These are phyloP conservation scores for Andrena trimmerana DNA, from an alignment of 2,888 invertebrate genomes.

Conservation along the genomic window DNA sequence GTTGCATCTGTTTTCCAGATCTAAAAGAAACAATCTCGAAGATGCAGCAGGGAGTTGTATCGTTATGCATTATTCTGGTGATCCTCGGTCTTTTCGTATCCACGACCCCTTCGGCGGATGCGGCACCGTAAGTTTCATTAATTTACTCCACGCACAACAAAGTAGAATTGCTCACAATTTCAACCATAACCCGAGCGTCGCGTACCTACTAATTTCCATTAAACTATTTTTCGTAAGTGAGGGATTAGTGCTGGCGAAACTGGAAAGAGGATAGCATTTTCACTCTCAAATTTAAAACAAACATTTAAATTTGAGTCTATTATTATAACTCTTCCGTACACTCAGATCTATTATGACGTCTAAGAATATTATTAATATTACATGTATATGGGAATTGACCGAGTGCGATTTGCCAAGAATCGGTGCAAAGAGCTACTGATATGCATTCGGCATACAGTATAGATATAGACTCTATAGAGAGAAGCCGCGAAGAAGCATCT, in stretches of 20 bases:
- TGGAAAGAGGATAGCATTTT: no score
- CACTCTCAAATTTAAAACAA: no score
- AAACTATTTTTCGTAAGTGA: no score
- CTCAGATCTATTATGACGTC: no score
- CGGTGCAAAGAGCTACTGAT: background rate
- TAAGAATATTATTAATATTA: no score
- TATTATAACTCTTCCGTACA: no score
- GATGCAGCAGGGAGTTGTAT: conserved; percentile 78
- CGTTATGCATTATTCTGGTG: conserved; percentile 73
- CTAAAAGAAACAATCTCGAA: background rate
- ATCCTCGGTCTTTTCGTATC: conserved; percentile 69
- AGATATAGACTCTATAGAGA: conserved; percentile 7
- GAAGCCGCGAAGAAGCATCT: conserved; percentile 43
- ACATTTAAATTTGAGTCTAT: no score
- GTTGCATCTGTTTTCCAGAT: conserved; percentile 25
- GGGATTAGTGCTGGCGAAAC: no score
- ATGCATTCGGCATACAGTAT: background rate
- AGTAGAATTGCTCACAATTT: no score
- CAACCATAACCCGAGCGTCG: no score
- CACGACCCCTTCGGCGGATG: conserved; percentile 68
- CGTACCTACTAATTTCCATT: no score
- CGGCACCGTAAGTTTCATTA: conserved; percentile 71
- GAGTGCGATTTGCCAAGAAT: background rate
- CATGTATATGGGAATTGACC: background rate
- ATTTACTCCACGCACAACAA: background rate